Evolutionary conservation across 2,113 vertebrate genomes (phyloP).

Genomic region (Pithys albifrons): DNA sequence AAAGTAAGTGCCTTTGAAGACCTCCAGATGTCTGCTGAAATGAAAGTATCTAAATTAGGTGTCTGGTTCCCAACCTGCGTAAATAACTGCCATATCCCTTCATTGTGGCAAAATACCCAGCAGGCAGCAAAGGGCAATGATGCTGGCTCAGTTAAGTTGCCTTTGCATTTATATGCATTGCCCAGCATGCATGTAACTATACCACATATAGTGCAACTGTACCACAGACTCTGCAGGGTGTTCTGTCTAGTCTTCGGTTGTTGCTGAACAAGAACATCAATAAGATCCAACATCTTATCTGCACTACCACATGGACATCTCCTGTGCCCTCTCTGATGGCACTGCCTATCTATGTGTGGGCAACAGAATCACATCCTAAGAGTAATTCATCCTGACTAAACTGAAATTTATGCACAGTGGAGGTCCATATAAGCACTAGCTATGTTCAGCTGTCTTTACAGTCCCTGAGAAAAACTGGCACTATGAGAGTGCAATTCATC

Average conservation of each 20-base stretch:
- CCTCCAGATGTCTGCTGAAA: background rate
- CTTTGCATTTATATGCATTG: background rate
- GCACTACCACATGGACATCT: background rate
- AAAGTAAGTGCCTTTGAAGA: background rate
- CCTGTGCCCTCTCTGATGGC: accelerated
- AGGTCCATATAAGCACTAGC: background rate
- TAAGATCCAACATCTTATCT: background rate
- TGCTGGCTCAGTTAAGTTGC: background rate
- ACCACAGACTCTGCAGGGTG: background rate
- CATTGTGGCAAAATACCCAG: background rate
- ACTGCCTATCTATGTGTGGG: background rate
- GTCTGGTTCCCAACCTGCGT: background rate
- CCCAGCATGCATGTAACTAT: too few relatives aligned
- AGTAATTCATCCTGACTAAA: background rate
- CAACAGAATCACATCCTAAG: background rate
- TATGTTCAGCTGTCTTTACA: background rate
- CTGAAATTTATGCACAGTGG: background rate
- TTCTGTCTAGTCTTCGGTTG: background rate
- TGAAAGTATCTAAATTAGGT: background rate
- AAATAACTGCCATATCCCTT: background rate
- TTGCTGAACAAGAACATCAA: background rate
- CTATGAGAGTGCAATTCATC: background rate
- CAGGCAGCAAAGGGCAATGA: background rate
- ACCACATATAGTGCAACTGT: background rate
- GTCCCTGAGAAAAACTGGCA: background rate